Evolutionary conservation across 2,797 vertebrate genomes (phyloP), one percentile per base, ranked within the genome.

Genomic region (Macrochelys suwanniensis): DNA sequence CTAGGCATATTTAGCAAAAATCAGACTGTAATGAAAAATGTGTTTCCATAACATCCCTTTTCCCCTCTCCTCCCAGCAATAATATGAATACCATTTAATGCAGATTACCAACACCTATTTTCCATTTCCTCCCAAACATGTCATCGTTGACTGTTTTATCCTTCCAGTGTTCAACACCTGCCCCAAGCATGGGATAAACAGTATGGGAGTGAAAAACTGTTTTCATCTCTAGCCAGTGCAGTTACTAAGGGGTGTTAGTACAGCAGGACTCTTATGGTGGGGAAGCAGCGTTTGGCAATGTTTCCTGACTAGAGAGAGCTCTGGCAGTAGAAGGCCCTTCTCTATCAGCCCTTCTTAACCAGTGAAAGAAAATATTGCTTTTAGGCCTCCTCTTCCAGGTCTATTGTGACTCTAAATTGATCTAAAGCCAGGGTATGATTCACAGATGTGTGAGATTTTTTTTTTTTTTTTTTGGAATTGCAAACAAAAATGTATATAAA

Each of bases 341-440:
- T 94, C n/a, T 50, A 93, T 88, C 71, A 91, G 26, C 74, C 28
- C 74, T 95, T 92, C 80, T 61, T 90, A 95, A 92, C 50, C 4
- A 95, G 31, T 61, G 68, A 94, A 96, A 96, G 80, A 97, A 97
- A 97, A 95, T 42, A 93, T 1, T 71, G 82, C 79, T 83, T 96
- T 95, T 53, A 91, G 25, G 80, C 49, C 74, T 56, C 79, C 56
- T 85, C 84, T 93, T 51, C 84, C 80, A 79, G 92, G 65, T 45
- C 89, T 82, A 5, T 37, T 85, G 89, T 81, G 77, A 85, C 77
- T 96, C 71, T 88, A 80, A 78, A 85, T 57, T 94, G 5, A 96
- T 92, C 90, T 80, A 96, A 93, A 96, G 87, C 71, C 87, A 95
- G 78, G 82, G 77, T 90, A 82, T 83, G 89, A 97, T 80, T 89